These are phyloP conservation scores for Sarcoramphus papa DNA, from an alignment of 2,797 vertebrate species.

Conservation along the genomic window DNA sequence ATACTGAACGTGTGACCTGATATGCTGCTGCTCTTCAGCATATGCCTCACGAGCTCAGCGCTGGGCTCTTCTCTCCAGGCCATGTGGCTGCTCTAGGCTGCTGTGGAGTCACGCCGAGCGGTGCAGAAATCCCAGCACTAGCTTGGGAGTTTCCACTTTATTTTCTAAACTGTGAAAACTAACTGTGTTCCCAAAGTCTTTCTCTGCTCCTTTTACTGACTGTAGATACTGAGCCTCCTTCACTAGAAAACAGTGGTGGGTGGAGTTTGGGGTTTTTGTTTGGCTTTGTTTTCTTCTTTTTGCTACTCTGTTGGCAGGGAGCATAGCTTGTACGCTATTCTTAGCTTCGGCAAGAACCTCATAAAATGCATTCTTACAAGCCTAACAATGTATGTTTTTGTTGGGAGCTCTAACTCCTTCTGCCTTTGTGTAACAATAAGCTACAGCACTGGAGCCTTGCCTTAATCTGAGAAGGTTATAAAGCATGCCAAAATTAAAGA, in stretches of 20 bases:
- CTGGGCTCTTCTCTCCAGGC: background rate
- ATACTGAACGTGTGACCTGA: background rate
- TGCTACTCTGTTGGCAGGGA: background rate
- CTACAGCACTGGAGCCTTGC: background rate
- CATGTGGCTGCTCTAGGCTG: rapidly evolving
- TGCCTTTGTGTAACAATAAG: background rate
- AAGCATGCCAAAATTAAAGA: background rate
- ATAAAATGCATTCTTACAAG: background rate
- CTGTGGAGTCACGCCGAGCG: rapidly evolving
- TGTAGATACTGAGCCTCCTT: background rate
- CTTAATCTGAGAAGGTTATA: background rate
- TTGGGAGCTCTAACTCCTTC: background rate
- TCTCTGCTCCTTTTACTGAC: background rate
- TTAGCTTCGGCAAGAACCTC: background rate
- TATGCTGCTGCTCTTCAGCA: background rate
- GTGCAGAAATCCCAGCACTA: background rate
- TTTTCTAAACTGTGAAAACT: background rate
- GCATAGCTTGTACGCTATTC: background rate
- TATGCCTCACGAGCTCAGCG: background rate
- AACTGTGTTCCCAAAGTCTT: background rate
- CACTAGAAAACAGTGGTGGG: background rate
- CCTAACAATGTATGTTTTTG: background rate
- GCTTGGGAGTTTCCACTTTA: background rate
- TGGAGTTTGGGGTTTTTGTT: background rate
- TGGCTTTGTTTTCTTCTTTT: background rate